phyloP scores from a whole-genome alignment of 2,113 vertebrate genomes.

The Lethenteron reissneri region DNA sequence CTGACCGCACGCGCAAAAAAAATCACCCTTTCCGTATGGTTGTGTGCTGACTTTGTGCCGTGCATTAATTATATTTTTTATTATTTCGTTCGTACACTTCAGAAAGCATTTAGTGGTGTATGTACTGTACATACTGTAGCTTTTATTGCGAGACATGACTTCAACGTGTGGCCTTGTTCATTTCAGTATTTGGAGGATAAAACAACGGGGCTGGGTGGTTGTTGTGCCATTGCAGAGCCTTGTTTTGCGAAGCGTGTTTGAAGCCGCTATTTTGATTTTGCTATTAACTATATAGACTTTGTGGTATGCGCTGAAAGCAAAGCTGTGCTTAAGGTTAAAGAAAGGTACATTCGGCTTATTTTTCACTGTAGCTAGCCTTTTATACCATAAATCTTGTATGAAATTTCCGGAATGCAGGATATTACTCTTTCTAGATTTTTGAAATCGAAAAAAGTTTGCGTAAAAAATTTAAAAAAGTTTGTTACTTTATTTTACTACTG shows the following conservation, averaged over 20 bases:
- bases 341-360: slow-evolving; percentile 98
- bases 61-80: background rate
- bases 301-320: slow-evolving; percentile 78
- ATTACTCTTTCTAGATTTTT: slow-evolving; percentile 99
- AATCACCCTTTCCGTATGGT: too few species aligned
- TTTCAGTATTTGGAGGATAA: slow-evolving; percentile 70
- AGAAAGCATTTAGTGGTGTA: slow-evolving; percentile 3
- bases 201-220: slow-evolving; percentile 38
- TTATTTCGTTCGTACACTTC: slow-evolving; percentile 3
- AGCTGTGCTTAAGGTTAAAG: slow-evolving; percentile 17
- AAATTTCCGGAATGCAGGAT: slow-evolving; percentile 99
- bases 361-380: slow-evolving; percentile 99
- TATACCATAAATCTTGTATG: slow-evolving; percentile 99
- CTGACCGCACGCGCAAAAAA: too few species aligned
- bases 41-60: too few species aligned
- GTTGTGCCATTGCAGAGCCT: slow-evolving; percentile 44
- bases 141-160: slow-evolving; percentile 5
- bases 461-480: slow-evolving; percentile 61
- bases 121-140: slow-evolving; percentile 7
- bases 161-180: slow-evolving; percentile 63
- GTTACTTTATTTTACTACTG: slow-evolving; percentile 99
- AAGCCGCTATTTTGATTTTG: slow-evolving; percentile 54
- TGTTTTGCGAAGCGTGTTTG: slow-evolving; percentile 24
- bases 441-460: slow-evolving; percentile 99
- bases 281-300: slow-evolving; percentile 59